Base-by-base conservation (phyloP, 2,113 vertebrate species). In the Chunga burmeisteri region DNA sequence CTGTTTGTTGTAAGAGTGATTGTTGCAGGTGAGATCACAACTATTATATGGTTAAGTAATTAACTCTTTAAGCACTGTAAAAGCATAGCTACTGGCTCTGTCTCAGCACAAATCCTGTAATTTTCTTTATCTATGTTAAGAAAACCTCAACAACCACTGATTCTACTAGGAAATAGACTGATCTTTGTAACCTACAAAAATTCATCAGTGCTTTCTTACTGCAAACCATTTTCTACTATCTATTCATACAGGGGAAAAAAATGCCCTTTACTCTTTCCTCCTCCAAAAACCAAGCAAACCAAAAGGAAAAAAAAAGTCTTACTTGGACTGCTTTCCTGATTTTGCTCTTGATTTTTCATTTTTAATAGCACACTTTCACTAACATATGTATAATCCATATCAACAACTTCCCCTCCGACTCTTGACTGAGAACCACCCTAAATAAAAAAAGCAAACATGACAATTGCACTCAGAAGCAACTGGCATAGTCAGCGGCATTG, bases 351-450 rank as follows among this genome's bases (percentile, higher is more conserved):
- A 85, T 92, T 97, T 86, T 97, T 98, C 89, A 91, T 71, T 96
- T 98, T 98, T 53, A 98, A 80, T 32, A 99, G 98, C 46, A 99
- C 34, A 63, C 98, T 99, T 96, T 99, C 99, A 97, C 98, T 99
- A 91, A 99, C 98, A 93, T 98, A 99, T 0, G 99, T 99, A 94
- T 98, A 98, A 98, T 99, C 99, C 44, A 97, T 98, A 86, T 99
- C 99, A 63, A 96, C 90, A 16, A 96, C 97, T 47, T 99, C 99
- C 23, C 67, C 95, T 63, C 93, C 96, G n/a, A 58, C 66, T 97
- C 93, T 97, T 86, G 97, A 74, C 66, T 98, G 97, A 94, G 89
- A 96, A 22, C 34, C 93, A 93, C 56, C 94, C 98, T 99, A 62
- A 82, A 65, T 3, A 93, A 66, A 93, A 52, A 82, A 67, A 47